phyloP scores from a whole-genome alignment of 1,140 invertebrate genomes.

The Doryteuthis pealeii region DNA sequence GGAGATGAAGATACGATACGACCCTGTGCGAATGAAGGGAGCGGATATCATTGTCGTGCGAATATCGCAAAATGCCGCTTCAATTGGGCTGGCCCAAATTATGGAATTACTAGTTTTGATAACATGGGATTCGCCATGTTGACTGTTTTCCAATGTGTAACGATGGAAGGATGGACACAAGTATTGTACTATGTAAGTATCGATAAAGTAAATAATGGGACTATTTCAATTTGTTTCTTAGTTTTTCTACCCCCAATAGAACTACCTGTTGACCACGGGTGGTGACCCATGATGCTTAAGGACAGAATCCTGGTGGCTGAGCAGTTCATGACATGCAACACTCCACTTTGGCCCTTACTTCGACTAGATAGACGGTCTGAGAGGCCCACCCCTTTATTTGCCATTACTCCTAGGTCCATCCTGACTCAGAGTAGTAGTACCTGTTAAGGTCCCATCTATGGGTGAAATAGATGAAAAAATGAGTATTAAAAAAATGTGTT shows the following conservation, averaged over 20 bases:
- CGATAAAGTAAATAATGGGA: neutral
- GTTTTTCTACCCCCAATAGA: neutral
- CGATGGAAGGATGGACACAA: slow-evolving; percentile 99
- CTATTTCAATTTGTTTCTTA: slow-evolving; percentile 16
- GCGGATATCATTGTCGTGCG: slow-evolving; percentile 50
- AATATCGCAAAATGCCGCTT: slow-evolving; percentile 63
- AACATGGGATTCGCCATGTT: slow-evolving; percentile 99
- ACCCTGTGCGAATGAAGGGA: slow-evolving; percentile 37
- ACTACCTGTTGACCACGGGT: too few relatives aligned
- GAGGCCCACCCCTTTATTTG: too few relatives aligned
- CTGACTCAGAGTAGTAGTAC: too few relatives aligned
- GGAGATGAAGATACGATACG: slow-evolving; percentile 49
- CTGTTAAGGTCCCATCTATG: too few relatives aligned
- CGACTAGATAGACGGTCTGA: too few relatives aligned
- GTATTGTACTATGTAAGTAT: slow-evolving; percentile 97
- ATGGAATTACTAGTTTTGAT: slow-evolving; percentile 99
- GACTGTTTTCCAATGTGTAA: slow-evolving; percentile 99
- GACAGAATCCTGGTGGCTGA: too few relatives aligned
- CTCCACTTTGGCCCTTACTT: too few relatives aligned
- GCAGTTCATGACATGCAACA: too few relatives aligned
- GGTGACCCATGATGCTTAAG: too few relatives aligned
- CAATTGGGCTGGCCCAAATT: slow-evolving; percentile 96
- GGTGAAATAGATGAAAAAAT: too few relatives aligned
- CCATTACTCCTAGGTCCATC: too few relatives aligned
- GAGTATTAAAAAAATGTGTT: too few relatives aligned